Evolutionary conservation across 2,888 invertebrate genomes (phyloP).

Genomic region (Ephialtes manifestator): DNA sequence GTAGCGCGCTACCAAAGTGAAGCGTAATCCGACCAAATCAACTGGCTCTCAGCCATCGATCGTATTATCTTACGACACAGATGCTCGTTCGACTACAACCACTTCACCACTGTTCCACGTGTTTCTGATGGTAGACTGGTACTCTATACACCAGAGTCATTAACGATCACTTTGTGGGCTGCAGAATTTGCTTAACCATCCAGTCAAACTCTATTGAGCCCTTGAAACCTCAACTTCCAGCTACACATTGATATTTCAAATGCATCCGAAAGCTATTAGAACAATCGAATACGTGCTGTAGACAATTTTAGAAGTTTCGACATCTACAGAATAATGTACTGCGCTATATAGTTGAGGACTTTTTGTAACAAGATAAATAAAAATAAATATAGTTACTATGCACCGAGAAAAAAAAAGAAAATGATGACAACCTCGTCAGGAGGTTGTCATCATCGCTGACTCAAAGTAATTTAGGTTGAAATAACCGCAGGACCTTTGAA

Average conservation of each 20-base stretch:
- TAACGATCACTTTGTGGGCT: neutral
- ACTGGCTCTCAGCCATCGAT: constrained; percentile 47
- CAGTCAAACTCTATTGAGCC: neutral
- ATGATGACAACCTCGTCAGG: too few relatives aligned
- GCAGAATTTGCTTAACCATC: neutral
- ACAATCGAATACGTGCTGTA: too few relatives aligned
- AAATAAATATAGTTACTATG: too few relatives aligned
- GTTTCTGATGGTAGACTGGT: constrained; percentile 15
- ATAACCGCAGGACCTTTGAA: too few relatives aligned
- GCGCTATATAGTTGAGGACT: too few relatives aligned
- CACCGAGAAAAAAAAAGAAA: too few relatives aligned
- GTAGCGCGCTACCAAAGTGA: constrained; percentile 18
- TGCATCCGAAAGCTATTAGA: too few relatives aligned
- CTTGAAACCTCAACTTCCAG: neutral
- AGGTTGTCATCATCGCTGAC: too few relatives aligned
- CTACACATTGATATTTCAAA: neutral
- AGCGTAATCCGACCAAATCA: constrained; percentile 42
- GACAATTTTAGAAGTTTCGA: too few relatives aligned
- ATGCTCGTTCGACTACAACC: constrained; percentile 19
- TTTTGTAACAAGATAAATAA: too few relatives aligned
- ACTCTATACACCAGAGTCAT: neutral
- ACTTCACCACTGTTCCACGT: neutral
- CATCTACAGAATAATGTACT: too few relatives aligned
- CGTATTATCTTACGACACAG: constrained; percentile 44
- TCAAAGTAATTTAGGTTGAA: too few relatives aligned